A percentile compares a stretch with the other conserved stretches of the same genome.
These are phyloP conservation scores for Argynnis bischoffii DNA, from an alignment of 2,888 invertebrate genomes.

Conservation along the genomic window DNA sequence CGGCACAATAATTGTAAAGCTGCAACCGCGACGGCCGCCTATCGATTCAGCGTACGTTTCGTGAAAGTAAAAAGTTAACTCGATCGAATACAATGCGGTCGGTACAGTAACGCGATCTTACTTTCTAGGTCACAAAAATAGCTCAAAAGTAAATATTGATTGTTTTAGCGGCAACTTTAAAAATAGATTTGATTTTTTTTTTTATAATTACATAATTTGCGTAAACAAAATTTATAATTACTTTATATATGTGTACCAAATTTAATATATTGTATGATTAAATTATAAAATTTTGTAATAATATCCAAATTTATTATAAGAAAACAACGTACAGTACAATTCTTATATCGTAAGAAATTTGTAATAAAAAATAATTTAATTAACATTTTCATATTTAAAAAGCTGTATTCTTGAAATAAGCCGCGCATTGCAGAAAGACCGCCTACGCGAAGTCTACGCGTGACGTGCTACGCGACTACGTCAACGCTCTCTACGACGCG, in stretches of 20 bases:
- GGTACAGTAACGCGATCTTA: conserved; percentile 63
- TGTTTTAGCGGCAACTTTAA: conserved; percentile 43
- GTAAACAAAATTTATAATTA: not conserved
- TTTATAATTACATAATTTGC: not conserved
- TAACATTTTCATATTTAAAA: conserved; percentile 18
- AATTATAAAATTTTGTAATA: not conserved
- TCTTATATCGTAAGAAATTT: not conserved
- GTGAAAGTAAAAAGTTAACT: conserved; percentile 77
- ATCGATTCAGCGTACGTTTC: conserved; percentile 73
- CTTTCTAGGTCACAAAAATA: conserved; percentile 70
- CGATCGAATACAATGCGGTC: conserved; percentile 76
- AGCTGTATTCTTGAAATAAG: conserved; percentile 23
- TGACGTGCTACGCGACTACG: conserved; percentile 48
- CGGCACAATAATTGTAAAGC: conserved; percentile 74
- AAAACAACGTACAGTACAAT: not conserved
- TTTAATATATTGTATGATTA: too few species aligned
- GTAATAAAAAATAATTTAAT: conserved; percentile 1
- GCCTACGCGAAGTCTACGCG: conserved; percentile 42
- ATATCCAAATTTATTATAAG: not conserved
- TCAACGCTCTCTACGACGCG: conserved; percentile 44
- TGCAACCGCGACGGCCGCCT: conserved; percentile 71
- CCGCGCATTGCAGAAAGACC: conserved; percentile 39
- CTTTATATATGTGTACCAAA: not conserved
- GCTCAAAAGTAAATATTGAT: conserved; percentile 66
- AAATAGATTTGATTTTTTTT: conserved; percentile 11